Conservation (phyloP, 2,797 vertebrate species). For the Phoeniculus purpureus region DNA sequence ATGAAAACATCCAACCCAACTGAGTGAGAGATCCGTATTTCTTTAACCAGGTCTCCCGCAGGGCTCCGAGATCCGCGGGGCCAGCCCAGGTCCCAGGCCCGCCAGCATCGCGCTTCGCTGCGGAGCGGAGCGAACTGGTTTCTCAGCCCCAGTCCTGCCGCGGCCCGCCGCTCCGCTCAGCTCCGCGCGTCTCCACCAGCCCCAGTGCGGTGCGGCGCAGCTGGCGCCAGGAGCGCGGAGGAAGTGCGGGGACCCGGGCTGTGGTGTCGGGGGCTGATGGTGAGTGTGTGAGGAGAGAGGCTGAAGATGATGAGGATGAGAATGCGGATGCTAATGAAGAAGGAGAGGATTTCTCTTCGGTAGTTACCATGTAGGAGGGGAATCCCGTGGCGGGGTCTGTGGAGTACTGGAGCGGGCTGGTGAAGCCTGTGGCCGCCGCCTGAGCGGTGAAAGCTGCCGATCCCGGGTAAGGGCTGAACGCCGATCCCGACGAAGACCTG, state of each 20-base stretch:
- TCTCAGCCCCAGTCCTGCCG: not conserved
- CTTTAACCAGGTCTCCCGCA: not conserved
- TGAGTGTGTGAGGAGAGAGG: slow-evolving; percentile 37
- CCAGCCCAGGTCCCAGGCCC: not conserved
- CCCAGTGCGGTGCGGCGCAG: not conserved
- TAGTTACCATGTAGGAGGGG: slow-evolving; percentile 96
- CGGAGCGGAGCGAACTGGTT: not conserved
- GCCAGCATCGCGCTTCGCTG: not conserved
- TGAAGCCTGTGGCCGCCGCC: slow-evolving; percentile 90
- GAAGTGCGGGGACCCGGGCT: not conserved
- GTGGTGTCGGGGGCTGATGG: slow-evolving; percentile 24
- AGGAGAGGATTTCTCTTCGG: slow-evolving; percentile 44
- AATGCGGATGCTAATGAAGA: slow-evolving; percentile 59
- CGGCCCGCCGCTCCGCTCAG: not conserved
- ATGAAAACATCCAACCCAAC: not conserved
- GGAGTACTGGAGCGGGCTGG: slow-evolving; percentile 92
- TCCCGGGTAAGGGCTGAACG: slow-evolving; percentile 96
- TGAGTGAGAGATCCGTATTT: not conserved
- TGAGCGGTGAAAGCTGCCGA: slow-evolving; percentile 95
- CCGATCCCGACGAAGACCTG: slow-evolving; percentile 92
- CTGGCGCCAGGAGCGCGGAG: not conserved
- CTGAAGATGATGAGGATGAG: slow-evolving; percentile 55
- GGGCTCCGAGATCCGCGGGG: not conserved
- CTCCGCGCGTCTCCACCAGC: not conserved
- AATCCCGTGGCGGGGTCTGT: slow-evolving; percentile 93